Evolutionary conservation across 1,140 invertebrate genomes (phyloP), one percentile per base, ranked within the genome.

Genomic region (Lordiphosa collinella): DNA sequence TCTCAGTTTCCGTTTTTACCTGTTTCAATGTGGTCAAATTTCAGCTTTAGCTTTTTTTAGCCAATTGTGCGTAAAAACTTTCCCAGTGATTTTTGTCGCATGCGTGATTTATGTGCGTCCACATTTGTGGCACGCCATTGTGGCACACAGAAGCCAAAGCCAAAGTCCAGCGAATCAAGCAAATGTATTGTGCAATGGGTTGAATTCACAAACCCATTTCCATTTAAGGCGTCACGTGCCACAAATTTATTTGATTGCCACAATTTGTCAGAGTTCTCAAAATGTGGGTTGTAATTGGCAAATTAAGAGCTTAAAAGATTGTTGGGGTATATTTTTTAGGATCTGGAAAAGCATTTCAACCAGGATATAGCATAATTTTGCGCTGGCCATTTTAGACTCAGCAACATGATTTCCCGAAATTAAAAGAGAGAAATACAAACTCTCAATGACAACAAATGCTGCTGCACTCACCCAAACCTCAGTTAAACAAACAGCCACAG

Each of bases 81-180:
- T 50, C 46, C 31, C 51, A 65, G 36, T 58, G 31, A 65, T 60
- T 59, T 73, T 79, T 67, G 55, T 68, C 53, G 54, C 75, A 66
- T 43, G 43, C 57, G 59, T 75, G 75, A 80, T 75, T 82, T 75
- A 80, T 75, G 60, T 72, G 34, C 74, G 66, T 75, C 47, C 65
- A 66, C 65, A 73, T 70, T 65, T 48, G 36, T 47, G 37, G 61
- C 46, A 58, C 49, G 55, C 65, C 73, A 62, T 73, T 66, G 61
- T 38, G 48, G 8, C 18, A 11, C 25, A 22, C 58, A 34, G 35
- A 34, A 12, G 10, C 22, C 32, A 25, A n/a, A 37, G n/a, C 32
- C 12, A 49, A 4, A 44, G 41, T 14, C 43, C 12, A 56, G 50
- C 56, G 59, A 69, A 64, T 79, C 70, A 80, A 29, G 60, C 63